phyloP scores from a whole-genome alignment of 2,113 vertebrate genomes.

The Leucopsar rothschildi region DNA sequence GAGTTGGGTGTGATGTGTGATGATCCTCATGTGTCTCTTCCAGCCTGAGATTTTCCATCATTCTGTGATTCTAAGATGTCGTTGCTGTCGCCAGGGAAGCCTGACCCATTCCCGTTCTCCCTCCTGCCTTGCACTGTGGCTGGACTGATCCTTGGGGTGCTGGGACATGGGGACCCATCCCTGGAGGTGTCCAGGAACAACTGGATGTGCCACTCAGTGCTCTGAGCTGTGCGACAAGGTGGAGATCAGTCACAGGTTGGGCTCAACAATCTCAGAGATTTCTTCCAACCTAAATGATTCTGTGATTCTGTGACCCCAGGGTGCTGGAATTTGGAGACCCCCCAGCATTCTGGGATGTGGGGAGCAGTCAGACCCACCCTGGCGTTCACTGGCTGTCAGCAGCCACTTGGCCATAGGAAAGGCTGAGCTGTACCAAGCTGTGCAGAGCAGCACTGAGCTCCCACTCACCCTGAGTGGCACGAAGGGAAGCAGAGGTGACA shows the following conservation, averaged over 20 bases:
- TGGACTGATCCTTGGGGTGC: neutral
- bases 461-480: neutral
- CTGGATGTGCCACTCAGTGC: neutral
- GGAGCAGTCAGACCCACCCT: neutral
- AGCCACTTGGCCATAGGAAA: fast-evolving
- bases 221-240: neutral
- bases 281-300: neutral
- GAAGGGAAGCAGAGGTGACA: neutral
- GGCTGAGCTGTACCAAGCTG: neutral
- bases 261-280: no score
- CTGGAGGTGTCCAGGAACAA: neutral
- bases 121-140: fast-evolving
- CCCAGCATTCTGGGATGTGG: neutral
- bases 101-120: fast-evolving
- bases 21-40: neutral
- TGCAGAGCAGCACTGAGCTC: neutral
- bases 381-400: neutral
- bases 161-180: neutral
- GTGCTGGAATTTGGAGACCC: neutral
- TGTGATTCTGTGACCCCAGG: neutral
- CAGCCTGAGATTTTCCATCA: neutral
- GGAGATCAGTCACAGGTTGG: fast-evolving
- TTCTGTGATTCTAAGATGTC: neutral
- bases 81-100: fast-evolving
- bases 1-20: fast-evolving